Base-by-base conservation (phyloP, 2,797 vertebrate species). In the Balearica regulorum region DNA sequence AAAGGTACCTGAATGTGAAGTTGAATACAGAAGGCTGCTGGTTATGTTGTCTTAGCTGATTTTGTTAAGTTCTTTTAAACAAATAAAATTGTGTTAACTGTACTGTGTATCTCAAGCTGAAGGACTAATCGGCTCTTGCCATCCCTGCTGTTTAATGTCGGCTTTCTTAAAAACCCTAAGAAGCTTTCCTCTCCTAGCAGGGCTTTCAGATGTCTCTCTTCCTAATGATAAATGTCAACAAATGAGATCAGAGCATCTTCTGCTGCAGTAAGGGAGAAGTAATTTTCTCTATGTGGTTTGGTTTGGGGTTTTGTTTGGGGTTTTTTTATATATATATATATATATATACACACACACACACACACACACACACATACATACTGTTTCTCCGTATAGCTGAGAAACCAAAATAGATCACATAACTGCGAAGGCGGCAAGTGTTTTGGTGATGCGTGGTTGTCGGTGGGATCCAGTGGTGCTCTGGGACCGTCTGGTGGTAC, bases 131-230 rank as follows among this genome's bases (percentile, higher is more conserved):
- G 4, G 65, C 75, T 89, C 64, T 54, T 11, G 48, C 90, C 18
- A 6, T 76, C 68, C 68, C 72, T 37, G 65, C 92, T 94, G 78
- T 53, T 94, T 82, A 43, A 57, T 35, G 60, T 24, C 17, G 87
- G 80, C 87, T 94, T 94, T 71, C 89, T 85, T 89, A 60, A 64
- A 85, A 41, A 62, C 65, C 84, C 31, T 92, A 88, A 93, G 95
- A 70, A 94, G 94, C 92, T 94, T 96, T 94, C 16, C 81, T 55
- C 19, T 48, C 80, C 73, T 89, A 31, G 1, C 4, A 29, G 60
- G 64, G 79, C 92, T 90, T 83, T 84, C 11, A 3, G 49, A 37
- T 37, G 61, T 70, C 79, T 80, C 73, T 39, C 24, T 39, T 44
- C 78, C 39, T 86, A 54, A 76, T 83, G 81, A 89, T 33, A 87